Evolutionary conservation across 2,797 vertebrate species (phyloP).

Genomic region (Lemur catta): DNA sequence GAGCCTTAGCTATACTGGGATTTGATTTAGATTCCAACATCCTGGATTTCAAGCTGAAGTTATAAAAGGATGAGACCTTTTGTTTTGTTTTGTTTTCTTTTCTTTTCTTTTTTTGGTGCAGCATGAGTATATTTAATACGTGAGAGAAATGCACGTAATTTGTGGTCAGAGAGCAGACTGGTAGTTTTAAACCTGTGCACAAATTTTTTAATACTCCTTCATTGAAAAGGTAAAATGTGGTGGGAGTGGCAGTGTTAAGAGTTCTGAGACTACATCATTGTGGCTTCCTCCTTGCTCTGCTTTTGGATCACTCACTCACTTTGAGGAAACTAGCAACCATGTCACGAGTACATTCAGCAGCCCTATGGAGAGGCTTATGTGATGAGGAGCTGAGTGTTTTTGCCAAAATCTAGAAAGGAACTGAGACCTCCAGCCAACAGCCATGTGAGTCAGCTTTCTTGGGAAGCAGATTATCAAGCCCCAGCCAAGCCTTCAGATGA

Average conservation of each 20-base stretch:
- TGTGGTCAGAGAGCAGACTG: background rate
- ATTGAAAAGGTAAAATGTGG: background rate
- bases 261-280: background rate
- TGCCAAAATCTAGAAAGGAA: background rate
- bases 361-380: background rate
- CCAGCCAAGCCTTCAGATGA: background rate
- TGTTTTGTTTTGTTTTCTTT: too few relatives aligned
- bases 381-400: background rate
- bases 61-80: background rate
- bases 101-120: background rate
- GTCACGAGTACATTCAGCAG: background rate
- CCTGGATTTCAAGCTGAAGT: background rate
- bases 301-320: background rate
- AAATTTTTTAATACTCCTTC: background rate
- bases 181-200: background rate
- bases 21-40: background rate
- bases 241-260: background rate
- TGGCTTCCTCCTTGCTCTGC: background rate
- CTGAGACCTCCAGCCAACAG: background rate
- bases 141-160: background rate
- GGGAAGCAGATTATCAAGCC: background rate
- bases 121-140: background rate
- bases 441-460: background rate
- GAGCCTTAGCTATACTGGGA: background rate
- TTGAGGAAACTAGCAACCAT: background rate